Evolutionary conservation across 2,888 invertebrate genomes (phyloP).

Genomic region (Orthosia incerta): DNA sequence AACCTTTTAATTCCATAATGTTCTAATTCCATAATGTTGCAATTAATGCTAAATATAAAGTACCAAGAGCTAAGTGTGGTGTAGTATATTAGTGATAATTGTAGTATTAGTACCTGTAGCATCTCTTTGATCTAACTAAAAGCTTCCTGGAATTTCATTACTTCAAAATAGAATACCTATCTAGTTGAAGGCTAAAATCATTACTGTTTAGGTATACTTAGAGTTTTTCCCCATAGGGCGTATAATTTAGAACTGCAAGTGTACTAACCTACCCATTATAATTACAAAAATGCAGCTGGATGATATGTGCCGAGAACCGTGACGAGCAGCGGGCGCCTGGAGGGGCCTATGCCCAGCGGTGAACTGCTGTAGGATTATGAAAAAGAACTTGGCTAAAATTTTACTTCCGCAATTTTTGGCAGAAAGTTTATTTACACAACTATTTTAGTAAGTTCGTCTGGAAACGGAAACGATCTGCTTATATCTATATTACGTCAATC

Average conservation of each 20-base stretch:
- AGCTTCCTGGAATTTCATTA: not conserved
- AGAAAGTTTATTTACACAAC: constrained; percentile 25
- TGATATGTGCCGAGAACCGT: too few species aligned
- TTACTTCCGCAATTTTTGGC: not conserved
- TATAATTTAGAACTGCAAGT: not conserved
- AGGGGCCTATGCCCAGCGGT: too few species aligned
- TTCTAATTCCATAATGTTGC: not conserved
- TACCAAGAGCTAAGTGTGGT: too few species aligned
- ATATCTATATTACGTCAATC: constrained; percentile 37
- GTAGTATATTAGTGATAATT: too few species aligned
- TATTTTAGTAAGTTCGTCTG: constrained; percentile 14
- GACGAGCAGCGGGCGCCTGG: too few species aligned
- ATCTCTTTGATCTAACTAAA: not conserved
- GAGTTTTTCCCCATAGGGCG: not conserved
- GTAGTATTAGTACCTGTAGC: not conserved
- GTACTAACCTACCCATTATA: not conserved
- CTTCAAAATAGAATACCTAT: not conserved
- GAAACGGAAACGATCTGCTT: constrained; percentile 46
- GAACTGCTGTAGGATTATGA: not conserved
- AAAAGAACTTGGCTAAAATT: constrained; percentile 33
- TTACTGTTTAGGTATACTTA: not conserved
- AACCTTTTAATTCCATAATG: not conserved
- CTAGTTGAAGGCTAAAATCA: not conserved
- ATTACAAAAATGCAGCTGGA: not conserved
- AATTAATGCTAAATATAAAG: not conserved